Percentiles rank a stretch among this genome's conserved stretches.
Evolutionary conservation across 92 coral and sea anemone species (phyloP).

Genomic region (Porites cylindrica): DNA sequence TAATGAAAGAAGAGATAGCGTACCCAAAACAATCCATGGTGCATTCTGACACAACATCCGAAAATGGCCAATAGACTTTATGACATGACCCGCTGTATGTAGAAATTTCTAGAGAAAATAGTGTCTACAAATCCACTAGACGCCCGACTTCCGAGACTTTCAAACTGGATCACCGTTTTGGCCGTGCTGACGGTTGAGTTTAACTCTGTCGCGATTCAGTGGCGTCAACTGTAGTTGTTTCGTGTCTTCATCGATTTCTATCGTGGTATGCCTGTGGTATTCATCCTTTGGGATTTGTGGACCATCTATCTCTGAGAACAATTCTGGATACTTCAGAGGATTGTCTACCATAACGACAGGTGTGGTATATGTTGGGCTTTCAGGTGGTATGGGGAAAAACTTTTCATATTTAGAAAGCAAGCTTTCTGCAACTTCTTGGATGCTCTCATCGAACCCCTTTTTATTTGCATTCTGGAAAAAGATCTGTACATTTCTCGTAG

Average conservation of each 20-base stretch:
- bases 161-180: neutral
- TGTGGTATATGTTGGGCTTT: conserved; percentile 12
- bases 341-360: neutral
- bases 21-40: too few species aligned
- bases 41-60: neutral
- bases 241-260: neutral
- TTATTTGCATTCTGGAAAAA: neutral
- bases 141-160: neutral
- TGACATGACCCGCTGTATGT: too few species aligned
- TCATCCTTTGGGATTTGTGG: neutral
- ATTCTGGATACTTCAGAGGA: neutral
- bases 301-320: neutral
- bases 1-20: too few species aligned
- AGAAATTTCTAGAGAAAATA: too few species aligned
- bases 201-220: neutral
- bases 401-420: neutral
- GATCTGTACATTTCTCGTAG: conserved; percentile 8
- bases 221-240: neutral
- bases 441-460: neutral
- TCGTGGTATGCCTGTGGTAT: neutral
- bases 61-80: neutral
- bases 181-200: neutral
- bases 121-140: neutral
- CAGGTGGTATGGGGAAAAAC: conserved; percentile 36
- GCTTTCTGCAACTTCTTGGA: neutral